These are phyloP conservation scores for Staurois parvus DNA, from an alignment of 2,797 vertebrate species.

Conservation along the genomic window DNA sequence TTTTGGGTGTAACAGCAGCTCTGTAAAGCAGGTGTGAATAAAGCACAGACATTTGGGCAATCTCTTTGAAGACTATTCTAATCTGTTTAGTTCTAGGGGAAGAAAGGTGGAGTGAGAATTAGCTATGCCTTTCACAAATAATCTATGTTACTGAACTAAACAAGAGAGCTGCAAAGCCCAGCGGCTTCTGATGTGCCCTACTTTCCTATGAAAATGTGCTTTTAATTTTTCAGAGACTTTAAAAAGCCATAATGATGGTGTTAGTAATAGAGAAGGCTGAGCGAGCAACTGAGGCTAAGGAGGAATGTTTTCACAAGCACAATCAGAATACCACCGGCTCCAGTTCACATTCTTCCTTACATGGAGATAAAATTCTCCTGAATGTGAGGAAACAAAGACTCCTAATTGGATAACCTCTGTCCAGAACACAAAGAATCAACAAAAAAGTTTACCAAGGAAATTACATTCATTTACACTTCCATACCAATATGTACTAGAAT, in stretches of 20 bases:
- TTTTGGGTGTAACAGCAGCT: not conserved
- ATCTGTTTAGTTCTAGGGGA: not conserved
- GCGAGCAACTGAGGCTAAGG: conserved; percentile 75
- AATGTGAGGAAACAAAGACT: conserved; percentile 59
- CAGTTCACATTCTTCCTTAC: conserved; percentile 77
- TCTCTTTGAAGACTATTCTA: not conserved
- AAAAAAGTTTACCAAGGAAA: too few species aligned
- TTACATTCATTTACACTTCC: too few species aligned
- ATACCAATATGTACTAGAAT: too few species aligned
- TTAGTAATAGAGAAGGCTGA: conserved; percentile 77
- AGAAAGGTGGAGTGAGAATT: not conserved
- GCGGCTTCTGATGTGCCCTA: not conserved
- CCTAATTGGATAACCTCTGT: conserved; percentile 7
- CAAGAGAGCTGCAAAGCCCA: not conserved
- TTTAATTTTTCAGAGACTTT: conserved; percentile 75
- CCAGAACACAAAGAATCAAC: not conserved
- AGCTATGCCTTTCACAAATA: not conserved
- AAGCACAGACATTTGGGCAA: not conserved
- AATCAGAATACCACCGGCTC: conserved; percentile 77
- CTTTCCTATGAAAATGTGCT: conserved; percentile 65
- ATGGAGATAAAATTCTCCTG: conserved; percentile 73
- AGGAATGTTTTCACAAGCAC: conserved; percentile 81
- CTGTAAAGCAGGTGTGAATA: not conserved
- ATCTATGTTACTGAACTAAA: not conserved
- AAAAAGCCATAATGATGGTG: conserved; percentile 73